phyloP scores from a whole-genome alignment of 2,113 vertebrate genomes.

The Syngnathus scovelli region DNA sequence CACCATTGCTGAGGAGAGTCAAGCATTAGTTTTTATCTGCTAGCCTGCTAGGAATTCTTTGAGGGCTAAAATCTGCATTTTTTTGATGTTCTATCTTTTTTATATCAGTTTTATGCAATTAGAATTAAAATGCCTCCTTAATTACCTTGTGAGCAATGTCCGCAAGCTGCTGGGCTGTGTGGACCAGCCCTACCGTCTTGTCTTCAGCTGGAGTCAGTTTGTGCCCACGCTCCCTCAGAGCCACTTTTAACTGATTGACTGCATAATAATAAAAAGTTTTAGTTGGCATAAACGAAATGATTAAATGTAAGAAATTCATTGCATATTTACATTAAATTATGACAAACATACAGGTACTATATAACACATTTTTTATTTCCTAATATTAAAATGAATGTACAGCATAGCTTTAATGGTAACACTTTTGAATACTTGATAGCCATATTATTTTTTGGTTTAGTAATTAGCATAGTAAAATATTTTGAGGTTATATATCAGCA shows the following conservation, averaged over 20 bases:
- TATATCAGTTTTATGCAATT: neutral
- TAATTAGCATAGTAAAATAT: too few relatives aligned
- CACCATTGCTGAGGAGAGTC: too few relatives aligned
- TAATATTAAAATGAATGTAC: neutral
- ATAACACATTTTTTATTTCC: too few relatives aligned
- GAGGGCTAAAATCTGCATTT: neutral
- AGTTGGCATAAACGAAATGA: neutral
- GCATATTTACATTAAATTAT: too few relatives aligned
- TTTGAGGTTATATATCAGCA: too few relatives aligned
- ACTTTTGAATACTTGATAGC: too few relatives aligned
- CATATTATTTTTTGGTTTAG: too few relatives aligned
- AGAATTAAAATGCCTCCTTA: neutral
- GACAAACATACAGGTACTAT: too few relatives aligned
- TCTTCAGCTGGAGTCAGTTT: slow-evolving; percentile 80
- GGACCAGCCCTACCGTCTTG: slow-evolving; percentile 81
- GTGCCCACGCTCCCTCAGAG: slow-evolving; percentile 84
- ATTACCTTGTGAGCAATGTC: slow-evolving; percentile 88
- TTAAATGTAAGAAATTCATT: too few relatives aligned
- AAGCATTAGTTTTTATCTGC: too few relatives aligned
- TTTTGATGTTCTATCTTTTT: too few relatives aligned
- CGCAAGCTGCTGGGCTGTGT: slow-evolving; percentile 84
- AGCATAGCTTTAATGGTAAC: too few relatives aligned
- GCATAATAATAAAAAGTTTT: slow-evolving; percentile 37
- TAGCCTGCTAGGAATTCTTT: neutral
- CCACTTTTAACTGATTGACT: slow-evolving; percentile 83